Evolutionary conservation across 2,797 vertebrate species (phyloP).

Genomic region (Calcarius lapponicus): DNA sequence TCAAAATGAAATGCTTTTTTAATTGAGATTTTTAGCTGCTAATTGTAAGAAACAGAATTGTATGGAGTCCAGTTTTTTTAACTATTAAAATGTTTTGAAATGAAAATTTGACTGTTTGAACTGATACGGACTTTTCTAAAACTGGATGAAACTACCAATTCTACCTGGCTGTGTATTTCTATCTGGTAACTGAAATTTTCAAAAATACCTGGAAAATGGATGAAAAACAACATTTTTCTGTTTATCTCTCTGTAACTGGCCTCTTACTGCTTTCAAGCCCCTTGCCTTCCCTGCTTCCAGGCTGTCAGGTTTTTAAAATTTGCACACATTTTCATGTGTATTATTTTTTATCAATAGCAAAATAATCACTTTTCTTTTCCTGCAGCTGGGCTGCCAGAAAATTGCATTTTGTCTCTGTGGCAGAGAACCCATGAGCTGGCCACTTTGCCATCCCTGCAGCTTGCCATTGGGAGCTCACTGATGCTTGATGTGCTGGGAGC

Average conservation of each 20-base stretch:
- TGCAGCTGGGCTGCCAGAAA: not conserved
- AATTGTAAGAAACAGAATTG: conserved; percentile 55
- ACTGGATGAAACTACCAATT: not conserved
- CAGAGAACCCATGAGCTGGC: not conserved
- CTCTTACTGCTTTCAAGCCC: not conserved
- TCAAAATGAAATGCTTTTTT: conserved; percentile 50
- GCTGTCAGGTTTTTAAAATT: not conserved
- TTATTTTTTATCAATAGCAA: not conserved
- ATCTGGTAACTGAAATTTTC: not conserved
- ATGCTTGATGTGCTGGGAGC: not conserved
- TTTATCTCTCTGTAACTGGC: not conserved
- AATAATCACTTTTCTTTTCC: not conserved
- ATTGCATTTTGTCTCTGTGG: not conserved
- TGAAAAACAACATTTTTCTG: not conserved
- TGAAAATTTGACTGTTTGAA: not conserved
- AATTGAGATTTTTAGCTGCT: conserved; percentile 47
- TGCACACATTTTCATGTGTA: rapidly evolving
- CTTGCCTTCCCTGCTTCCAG: not conserved
- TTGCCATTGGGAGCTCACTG: not conserved
- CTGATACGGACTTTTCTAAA: not conserved
- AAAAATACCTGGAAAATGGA: not conserved
- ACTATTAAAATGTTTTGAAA: conserved; percentile 14
- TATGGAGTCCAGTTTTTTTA: conserved; percentile 35
- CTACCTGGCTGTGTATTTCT: not conserved
- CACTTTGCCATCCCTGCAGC: not conserved